A percentile compares a stretch with the other conserved stretches of the same genome.
Conservation (phyloP, 2,113 vertebrate species). For the Collichthys lucidus region DNA sequence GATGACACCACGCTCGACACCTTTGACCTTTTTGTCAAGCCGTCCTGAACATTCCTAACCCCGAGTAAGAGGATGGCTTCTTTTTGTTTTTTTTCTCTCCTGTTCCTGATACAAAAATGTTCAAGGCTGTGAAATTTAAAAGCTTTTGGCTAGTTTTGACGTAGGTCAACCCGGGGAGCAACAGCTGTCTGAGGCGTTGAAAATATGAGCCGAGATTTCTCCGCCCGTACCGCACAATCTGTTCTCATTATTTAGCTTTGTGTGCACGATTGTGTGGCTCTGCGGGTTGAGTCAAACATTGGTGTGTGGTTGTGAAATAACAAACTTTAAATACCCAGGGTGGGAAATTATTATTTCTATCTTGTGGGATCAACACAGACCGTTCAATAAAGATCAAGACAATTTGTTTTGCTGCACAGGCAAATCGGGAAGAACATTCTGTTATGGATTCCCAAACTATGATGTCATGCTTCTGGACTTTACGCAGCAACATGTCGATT, state of each 20-base stretch:
- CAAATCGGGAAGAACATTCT: constrained; percentile 11
- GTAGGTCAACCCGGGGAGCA: constrained; percentile 18
- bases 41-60: constrained; percentile 14
- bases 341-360: background rate
- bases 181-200: constrained; percentile 49
- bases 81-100: background rate
- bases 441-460: constrained; percentile 21
- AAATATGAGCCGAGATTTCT: constrained; percentile 33
- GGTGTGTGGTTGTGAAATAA: background rate
- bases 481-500: constrained; percentile 8
- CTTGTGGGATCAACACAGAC: background rate
- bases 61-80: background rate
- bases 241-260: constrained; percentile 44
- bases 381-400: background rate
- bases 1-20: constrained; percentile 16
- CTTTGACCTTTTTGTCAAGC: constrained; percentile 13
- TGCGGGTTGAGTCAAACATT: constrained; percentile 1
- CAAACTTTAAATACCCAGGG: constrained; percentile 2
- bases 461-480: constrained; percentile 36
- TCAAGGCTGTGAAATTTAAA: background rate
- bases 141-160: constrained; percentile 21
- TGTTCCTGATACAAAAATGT: background rate
- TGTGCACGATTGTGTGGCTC: constrained; percentile 16
- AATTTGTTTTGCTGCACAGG: background rate
- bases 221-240: constrained; percentile 38